phyloP scores from a whole-genome alignment of 2,888 invertebrate species.

The Syrista parreyssii region DNA sequence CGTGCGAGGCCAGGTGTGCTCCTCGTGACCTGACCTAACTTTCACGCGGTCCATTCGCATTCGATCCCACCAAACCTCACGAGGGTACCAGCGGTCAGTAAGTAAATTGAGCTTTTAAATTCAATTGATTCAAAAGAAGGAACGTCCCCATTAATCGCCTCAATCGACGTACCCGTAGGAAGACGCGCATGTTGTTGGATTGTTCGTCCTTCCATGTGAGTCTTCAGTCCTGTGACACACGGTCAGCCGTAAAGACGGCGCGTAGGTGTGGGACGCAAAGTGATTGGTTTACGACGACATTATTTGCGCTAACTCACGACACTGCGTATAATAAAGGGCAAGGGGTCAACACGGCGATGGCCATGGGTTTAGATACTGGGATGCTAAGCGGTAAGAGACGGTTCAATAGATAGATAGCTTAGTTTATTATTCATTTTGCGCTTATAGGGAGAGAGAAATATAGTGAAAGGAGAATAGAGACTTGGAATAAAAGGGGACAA shows the following conservation, averaged over 20 bases:
- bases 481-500: not conserved
- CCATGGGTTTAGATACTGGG: not conserved
- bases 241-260: conserved; percentile 8
- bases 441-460: not conserved
- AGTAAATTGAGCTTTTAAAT: not conserved
- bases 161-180: not conserved
- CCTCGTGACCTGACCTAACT: not conserved
- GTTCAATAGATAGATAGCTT: not conserved
- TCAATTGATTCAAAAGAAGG: not conserved
- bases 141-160: not conserved
- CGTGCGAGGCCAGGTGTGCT: not conserved
- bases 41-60: not conserved
- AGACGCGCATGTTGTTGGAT: not conserved
- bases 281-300: conserved; percentile 62
- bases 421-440: not conserved
- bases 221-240: not conserved
- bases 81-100: not conserved
- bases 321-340: conserved; percentile 56
- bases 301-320: conserved; percentile 58
- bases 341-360: conserved; percentile 50
- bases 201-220: not conserved
- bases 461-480: not conserved
- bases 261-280: conserved; percentile 47
- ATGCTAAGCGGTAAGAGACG: conserved; percentile 6
- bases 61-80: not conserved